Evolutionary conservation across 2,113 vertebrate species (phyloP).

Genomic region (Ochotona princeps): DNA sequence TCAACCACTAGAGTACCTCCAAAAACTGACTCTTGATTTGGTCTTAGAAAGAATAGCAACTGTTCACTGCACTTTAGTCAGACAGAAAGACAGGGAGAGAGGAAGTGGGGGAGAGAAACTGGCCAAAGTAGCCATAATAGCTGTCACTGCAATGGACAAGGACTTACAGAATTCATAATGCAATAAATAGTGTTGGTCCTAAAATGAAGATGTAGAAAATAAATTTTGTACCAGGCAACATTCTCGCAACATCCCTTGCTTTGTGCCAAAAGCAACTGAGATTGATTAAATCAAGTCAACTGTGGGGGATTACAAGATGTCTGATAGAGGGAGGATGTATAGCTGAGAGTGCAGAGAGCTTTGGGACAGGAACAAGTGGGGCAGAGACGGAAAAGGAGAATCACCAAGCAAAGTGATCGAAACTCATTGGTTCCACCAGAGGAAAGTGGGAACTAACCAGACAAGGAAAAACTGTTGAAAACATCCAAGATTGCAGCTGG

Average conservation of each 20-base stretch:
- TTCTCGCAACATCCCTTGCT: background rate
- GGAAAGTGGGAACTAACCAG: no score
- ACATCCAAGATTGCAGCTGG: no score
- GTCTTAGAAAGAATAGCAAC: background rate
- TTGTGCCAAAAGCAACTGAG: slow-evolving; percentile 8
- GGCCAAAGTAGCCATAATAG: background rate
- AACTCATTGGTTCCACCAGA: no score
- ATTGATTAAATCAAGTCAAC: slow-evolving; percentile 48
- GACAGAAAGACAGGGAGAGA: background rate
- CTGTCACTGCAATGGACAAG: slow-evolving; percentile 30
- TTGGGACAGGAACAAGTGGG: no score
- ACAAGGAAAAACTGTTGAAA: no score
- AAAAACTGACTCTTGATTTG: background rate
- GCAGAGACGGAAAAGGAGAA: no score
- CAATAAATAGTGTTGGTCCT: background rate
- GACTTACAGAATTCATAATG: background rate
- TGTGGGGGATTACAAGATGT: background rate
- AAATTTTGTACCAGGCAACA: background rate
- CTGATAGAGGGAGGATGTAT: no score
- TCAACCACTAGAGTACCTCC: background rate
- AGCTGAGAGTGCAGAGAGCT: no score
- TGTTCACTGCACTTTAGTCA: slow-evolving; percentile 25
- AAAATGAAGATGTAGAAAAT: slow-evolving; percentile 32
- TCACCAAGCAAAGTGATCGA: no score
- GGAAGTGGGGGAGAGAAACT: background rate